These are phyloP conservation scores for Gymnodraco acuticeps DNA, from an alignment of 2,797 vertebrate species.

Conservation along the genomic window DNA sequence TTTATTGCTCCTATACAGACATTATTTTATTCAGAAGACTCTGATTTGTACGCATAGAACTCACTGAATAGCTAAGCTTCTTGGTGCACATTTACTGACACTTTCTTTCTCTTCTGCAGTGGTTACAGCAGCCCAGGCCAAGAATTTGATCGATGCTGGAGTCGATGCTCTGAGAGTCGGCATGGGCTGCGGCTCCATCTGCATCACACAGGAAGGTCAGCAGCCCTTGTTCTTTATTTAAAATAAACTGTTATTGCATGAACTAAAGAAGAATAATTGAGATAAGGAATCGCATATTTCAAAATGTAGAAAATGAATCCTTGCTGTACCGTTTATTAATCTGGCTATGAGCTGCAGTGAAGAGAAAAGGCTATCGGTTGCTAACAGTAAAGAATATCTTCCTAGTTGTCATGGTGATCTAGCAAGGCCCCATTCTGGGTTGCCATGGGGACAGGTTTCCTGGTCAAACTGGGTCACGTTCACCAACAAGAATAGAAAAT, in stretches of 20 bases:
- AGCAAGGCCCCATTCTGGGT: constrained; percentile 60
- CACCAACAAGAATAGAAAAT: constrained; percentile 6
- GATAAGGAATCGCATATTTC: no score
- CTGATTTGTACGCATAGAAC: no score
- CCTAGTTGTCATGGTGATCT: constrained; percentile 77
- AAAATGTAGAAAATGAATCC: background rate
- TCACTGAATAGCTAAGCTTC: no score
- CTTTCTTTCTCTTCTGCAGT: constrained; percentile 72
- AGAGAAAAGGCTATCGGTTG: constrained; percentile 30
- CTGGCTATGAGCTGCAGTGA: constrained; percentile 12
- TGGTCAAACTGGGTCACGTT: constrained; percentile 52
- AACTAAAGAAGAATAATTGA: no score
- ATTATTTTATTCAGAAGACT: no score
- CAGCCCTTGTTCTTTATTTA: background rate
- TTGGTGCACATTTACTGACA: background rate
- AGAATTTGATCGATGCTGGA: constrained; percentile 94
- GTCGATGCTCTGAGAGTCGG: constrained; percentile 92
- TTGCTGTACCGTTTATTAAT: background rate
- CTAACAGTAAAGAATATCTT: constrained; percentile 47
- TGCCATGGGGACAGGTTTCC: constrained; percentile 68
- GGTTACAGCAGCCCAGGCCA: constrained; percentile 94
- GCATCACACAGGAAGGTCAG: constrained; percentile 95
- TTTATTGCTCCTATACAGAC: no score
- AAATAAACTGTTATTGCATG: no score
- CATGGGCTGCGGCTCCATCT: constrained; percentile 96